Conservation (phyloP, 2,113 vertebrate genomes). For the Apeltes quadracus region DNA sequence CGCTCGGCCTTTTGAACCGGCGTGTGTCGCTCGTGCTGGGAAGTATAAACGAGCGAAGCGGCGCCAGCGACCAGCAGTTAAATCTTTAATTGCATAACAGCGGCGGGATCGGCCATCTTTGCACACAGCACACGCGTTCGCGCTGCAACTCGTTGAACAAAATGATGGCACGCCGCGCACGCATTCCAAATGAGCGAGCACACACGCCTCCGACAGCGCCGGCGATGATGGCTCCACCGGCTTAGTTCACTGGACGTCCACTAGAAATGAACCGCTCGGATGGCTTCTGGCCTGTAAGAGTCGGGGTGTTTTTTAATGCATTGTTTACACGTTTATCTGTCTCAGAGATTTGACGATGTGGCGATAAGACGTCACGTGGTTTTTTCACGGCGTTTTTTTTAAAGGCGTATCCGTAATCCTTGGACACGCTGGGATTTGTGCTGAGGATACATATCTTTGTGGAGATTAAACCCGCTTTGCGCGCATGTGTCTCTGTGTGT, state of each 20-base stretch:
- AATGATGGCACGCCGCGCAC: conserved; percentile 21
- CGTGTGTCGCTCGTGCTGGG: conserved; percentile 6
- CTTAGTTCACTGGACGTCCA: conserved; percentile 54
- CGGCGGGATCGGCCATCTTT: conserved; percentile 24
- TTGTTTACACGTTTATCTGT: conserved; percentile 63
- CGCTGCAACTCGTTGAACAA: conserved; percentile 28
- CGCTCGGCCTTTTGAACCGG: conserved; percentile 12
- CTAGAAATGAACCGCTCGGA: conserved; percentile 49
- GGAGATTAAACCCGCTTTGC: conserved; percentile 74
- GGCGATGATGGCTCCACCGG: conserved; percentile 31
- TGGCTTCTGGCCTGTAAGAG: conserved; percentile 40
- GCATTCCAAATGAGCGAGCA: conserved; percentile 31
- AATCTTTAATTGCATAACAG: conserved; percentile 38
- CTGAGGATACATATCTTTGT: conserved; percentile 78
- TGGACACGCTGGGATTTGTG: conserved; percentile 74
- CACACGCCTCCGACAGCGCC: conserved; percentile 36
- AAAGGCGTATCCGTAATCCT: conserved; percentile 73
- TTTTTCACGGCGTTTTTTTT: conserved; percentile 53
- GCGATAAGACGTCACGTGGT: conserved; percentile 74
- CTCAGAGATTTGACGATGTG: conserved; percentile 64
- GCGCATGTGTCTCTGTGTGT: conserved; percentile 39
- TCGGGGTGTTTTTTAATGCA: conserved; percentile 51
- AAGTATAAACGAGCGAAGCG: conserved; percentile 9
- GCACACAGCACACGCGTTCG: conserved; percentile 11
- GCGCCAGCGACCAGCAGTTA: conserved; percentile 15